Conservation (phyloP, 2,797 vertebrate genomes). For the Alectoris magna region DNA sequence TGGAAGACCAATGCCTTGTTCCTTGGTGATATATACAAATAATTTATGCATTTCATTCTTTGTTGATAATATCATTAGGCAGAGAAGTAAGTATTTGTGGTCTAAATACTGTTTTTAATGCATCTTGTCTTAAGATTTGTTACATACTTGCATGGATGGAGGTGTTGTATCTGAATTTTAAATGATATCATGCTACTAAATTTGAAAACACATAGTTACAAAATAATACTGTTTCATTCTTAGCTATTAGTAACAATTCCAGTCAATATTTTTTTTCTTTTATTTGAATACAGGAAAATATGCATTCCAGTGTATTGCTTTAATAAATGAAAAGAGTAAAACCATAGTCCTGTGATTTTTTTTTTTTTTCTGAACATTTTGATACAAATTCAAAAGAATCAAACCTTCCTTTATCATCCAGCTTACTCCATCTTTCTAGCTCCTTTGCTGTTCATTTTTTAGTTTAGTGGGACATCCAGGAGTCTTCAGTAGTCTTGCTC, state of each 20-base stretch:
- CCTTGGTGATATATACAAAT: not conserved
- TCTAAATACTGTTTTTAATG: not conserved
- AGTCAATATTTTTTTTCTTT: not conserved
- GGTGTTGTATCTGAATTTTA: not conserved
- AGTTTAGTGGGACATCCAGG: not conserved
- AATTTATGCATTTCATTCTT: not conserved
- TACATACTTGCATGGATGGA: not conserved
- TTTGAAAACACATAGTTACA: not conserved
- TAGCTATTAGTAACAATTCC: not conserved
- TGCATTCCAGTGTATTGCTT: not conserved
- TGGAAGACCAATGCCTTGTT: not conserved
- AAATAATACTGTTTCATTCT: not conserved
- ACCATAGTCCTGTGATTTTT: not conserved
- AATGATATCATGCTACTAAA: not conserved
- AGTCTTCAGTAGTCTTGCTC: not conserved
- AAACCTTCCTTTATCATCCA: not conserved
- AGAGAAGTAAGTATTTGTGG: not conserved
- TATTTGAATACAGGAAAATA: not conserved
- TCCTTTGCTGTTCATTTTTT: not conserved
- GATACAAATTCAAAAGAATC: not conserved
- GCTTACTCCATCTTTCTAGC: not conserved
- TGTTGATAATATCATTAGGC: not conserved
- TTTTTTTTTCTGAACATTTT: not conserved
- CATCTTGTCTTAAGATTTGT: not conserved
- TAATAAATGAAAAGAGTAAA: not conserved